Conservation (phyloP, 2,113 vertebrate species). For the Anthoscopus minutus region DNA sequence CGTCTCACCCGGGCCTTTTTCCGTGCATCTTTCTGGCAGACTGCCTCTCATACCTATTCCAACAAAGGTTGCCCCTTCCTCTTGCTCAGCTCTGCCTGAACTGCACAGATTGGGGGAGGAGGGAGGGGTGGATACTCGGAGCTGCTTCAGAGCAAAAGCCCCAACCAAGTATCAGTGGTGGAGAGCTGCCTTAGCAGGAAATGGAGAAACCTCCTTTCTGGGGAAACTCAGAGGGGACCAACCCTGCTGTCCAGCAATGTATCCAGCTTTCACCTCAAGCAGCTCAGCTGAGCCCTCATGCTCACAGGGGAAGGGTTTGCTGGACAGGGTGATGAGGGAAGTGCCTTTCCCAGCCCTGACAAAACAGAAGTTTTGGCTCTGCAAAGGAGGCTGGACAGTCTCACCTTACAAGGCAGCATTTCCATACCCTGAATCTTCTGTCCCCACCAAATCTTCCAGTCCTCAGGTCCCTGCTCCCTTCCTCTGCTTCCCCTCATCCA, state of each 20-base stretch:
- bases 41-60: not conserved
- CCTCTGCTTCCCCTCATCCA: not conserved
- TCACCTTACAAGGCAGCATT: not conserved
- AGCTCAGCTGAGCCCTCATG: not conserved
- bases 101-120: not conserved
- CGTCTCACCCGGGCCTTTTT: not conserved
- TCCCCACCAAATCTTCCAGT: not conserved
- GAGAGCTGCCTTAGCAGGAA: not conserved
- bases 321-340: not conserved
- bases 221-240: not conserved
- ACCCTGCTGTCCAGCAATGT: fast-evolving
- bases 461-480: not conserved
- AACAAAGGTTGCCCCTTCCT: not conserved
- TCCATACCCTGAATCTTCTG: not conserved
- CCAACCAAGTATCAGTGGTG: not conserved
- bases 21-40: not conserved
- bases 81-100: not conserved
- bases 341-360: not conserved
- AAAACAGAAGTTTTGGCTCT: not conserved
- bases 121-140: not conserved
- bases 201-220: not conserved
- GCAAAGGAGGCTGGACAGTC: not conserved
- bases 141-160: not conserved
- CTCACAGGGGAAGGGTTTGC: not conserved
- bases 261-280: not conserved